Evolutionary conservation across 37 sponge, comb jelly and placozoan species (phyloP).

Genomic region (Sycon ciliatum): DNA sequence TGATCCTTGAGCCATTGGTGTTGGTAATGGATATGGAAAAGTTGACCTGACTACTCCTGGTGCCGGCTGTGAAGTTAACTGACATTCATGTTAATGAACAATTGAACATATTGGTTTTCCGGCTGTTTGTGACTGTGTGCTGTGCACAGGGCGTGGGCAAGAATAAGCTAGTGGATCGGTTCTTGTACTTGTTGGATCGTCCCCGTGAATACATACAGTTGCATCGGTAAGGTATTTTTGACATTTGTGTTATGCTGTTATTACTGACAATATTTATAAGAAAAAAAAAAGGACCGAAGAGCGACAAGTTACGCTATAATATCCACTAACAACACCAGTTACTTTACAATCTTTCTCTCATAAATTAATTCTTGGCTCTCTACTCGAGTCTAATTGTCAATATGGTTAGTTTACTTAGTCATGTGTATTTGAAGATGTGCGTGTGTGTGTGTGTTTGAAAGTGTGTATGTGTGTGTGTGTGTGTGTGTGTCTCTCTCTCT

Average conservation of each 20-base stretch:
- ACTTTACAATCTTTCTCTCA: too few species aligned
- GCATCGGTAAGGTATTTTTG: conserved; percentile 55
- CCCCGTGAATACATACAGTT: conserved; percentile 82
- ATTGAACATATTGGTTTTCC: too few species aligned
- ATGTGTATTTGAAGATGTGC: background rate
- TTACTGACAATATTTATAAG: too few species aligned
- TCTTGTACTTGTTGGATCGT: conserved; percentile 66
- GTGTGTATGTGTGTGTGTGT: background rate
- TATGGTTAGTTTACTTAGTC: background rate
- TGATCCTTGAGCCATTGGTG: too few species aligned
- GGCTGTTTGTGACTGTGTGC: too few species aligned
- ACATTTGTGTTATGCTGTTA: background rate
- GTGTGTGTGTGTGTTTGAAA: background rate
- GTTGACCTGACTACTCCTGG: too few species aligned
- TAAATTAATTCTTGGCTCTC: background rate
- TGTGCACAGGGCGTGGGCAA: conserved; percentile 88
- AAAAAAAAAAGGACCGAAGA: too few species aligned
- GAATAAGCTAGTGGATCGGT: conserved; percentile 79
- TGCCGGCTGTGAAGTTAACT: too few species aligned
- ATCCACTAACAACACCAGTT: too few species aligned
- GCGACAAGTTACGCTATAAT: too few species aligned
- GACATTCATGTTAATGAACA: too few species aligned
- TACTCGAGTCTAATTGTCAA: background rate
- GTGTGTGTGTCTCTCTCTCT: background rate
- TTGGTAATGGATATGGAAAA: too few species aligned